Evolutionary conservation across 2,113 vertebrate genomes (phyloP).

Genomic region (Leuciscus idus): DNA sequence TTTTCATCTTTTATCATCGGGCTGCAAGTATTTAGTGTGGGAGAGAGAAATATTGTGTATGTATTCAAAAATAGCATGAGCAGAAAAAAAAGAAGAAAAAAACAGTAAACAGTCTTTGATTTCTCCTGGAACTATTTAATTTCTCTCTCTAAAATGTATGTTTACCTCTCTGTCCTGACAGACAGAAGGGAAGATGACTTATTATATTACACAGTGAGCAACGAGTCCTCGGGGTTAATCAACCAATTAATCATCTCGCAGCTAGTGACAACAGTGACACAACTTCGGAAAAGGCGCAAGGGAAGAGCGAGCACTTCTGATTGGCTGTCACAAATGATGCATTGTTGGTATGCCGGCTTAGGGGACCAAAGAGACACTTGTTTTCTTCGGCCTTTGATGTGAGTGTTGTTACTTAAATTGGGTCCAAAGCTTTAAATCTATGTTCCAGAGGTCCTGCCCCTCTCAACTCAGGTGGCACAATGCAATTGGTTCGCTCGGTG

Average conservation of each 20-base stretch:
- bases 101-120: not conserved
- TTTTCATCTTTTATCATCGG: conserved; percentile 20
- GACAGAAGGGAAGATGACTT: conserved; percentile 13
- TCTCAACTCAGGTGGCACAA: not conserved
- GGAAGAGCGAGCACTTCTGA: conserved; percentile 56
- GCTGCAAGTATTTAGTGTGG: conserved; percentile 9
- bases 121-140: not conserved
- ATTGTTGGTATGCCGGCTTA: conserved; percentile 64
- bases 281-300: conserved; percentile 63
- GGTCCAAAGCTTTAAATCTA: conserved; percentile 59
- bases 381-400: conserved; percentile 73
- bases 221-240: conserved; percentile 31
- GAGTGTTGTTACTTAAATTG: conserved; percentile 71
- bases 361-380: conserved; percentile 65
- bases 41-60: conserved; percentile 11
- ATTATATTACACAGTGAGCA: conserved; percentile 23
- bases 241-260: conserved; percentile 51
- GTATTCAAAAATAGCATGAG: not conserved
- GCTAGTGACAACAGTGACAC: conserved; percentile 44
- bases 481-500: conserved; percentile 32
- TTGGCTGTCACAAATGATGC: conserved; percentile 60
- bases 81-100: not conserved
- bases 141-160: not conserved
- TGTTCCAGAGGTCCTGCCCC: conserved; percentile 11
- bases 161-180: conserved; percentile 1